Conservation (phyloP, 1,140 invertebrate species). For the Diploscapter pachys region DNA sequence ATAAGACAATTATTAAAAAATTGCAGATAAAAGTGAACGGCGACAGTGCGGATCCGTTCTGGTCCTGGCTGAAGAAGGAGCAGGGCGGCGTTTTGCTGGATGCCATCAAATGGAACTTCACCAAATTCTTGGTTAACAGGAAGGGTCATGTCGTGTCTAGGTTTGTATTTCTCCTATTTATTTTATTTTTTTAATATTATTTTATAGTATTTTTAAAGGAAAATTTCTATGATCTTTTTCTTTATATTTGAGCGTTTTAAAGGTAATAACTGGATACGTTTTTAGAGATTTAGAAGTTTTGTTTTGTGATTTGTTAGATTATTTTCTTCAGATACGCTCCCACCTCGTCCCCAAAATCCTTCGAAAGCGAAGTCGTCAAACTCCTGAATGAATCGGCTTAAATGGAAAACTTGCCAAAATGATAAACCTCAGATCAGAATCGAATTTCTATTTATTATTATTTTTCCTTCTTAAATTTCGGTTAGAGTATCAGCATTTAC, state of each 20-base stretch:
- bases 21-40: constrained; percentile 38
- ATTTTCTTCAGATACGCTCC: constrained; percentile 5
- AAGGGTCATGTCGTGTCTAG: constrained; percentile 73
- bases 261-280: neutral
- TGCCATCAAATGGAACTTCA: constrained; percentile 85
- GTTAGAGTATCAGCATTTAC: too few species aligned
- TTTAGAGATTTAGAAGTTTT: neutral
- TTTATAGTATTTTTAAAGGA: neutral
- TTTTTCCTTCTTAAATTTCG: too few species aligned
- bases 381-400: constrained; percentile 3
- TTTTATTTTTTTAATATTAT: neutral
- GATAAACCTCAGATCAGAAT: too few species aligned
- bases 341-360: neutral
- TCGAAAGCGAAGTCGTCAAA: neutral
- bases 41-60: constrained; percentile 43
- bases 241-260: neutral
- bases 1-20: neutral
- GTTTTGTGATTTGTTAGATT: neutral
- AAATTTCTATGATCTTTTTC: neutral
- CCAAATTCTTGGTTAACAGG: constrained; percentile 86
- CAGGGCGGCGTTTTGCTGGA: constrained; percentile 58
- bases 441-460: too few species aligned
- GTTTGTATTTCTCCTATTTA: constrained; percentile 1
- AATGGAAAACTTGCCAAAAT: neutral
- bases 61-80: constrained; percentile 60